phyloP scores from a whole-genome alignment of 2,113 vertebrate species.

The Jacana jacana region DNA sequence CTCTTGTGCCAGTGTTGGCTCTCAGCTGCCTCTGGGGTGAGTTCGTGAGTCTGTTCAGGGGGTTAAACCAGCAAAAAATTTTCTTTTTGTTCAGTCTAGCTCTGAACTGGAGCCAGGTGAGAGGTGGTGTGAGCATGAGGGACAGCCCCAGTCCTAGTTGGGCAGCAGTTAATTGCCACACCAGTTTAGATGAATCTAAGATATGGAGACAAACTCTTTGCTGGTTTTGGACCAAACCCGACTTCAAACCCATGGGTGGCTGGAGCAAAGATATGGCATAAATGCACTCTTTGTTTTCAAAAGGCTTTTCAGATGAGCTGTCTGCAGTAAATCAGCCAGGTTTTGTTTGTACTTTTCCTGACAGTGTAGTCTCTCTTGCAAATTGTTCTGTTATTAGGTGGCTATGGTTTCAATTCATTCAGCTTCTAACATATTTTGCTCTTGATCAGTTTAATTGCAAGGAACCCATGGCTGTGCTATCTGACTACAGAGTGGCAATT shows the following conservation, averaged over 20 bases:
- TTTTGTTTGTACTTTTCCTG: background rate
- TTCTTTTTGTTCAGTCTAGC: background rate
- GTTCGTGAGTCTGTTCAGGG: background rate
- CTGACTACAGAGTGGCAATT: background rate
- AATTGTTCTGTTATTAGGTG: background rate
- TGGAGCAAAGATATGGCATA: background rate
- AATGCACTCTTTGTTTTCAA: background rate
- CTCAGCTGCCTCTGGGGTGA: background rate
- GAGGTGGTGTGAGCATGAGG: background rate
- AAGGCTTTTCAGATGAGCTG: background rate
- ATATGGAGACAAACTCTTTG: background rate
- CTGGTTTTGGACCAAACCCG: background rate
- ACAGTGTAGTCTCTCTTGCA: background rate
- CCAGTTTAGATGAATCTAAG: background rate
- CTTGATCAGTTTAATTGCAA: background rate
- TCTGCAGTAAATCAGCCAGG: background rate
- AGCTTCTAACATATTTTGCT: background rate
- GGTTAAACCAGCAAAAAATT: background rate
- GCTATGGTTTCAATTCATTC: background rate
- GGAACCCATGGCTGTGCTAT: background rate
- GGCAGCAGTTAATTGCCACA: background rate
- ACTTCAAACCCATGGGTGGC: background rate
- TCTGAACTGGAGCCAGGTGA: background rate
- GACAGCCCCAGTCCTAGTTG: background rate
- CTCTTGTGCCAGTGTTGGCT: background rate